Evolutionary conservation across 2,888 invertebrate genomes (phyloP).

Genomic region (Micoletzkya japonica): DNA sequence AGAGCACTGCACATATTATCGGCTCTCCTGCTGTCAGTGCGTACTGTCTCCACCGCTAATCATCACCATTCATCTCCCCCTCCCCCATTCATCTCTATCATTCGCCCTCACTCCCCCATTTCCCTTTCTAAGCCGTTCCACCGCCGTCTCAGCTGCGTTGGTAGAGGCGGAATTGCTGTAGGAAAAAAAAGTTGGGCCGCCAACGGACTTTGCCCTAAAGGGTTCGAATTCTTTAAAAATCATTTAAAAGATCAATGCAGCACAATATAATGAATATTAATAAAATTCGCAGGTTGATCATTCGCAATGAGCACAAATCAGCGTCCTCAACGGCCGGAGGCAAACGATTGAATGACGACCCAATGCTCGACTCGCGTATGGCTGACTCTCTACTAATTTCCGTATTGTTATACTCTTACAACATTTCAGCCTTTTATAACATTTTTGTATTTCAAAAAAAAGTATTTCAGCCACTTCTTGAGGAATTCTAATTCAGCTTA

Average conservation of each 20-base stretch:
- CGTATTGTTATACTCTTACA: too few species aligned
- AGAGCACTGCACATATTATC: too few species aligned
- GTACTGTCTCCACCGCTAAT: too few species aligned
- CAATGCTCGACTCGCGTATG: constrained; percentile 37
- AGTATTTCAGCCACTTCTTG: too few species aligned
- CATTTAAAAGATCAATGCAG: neutral
- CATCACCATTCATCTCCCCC: too few species aligned
- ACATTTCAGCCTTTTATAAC: neutral
- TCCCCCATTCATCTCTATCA: too few species aligned
- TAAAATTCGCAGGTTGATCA: constrained; percentile 37
- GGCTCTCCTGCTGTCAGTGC: too few species aligned
- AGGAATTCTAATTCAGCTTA: too few species aligned
- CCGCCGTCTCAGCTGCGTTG: neutral
- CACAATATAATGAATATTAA: too few species aligned
- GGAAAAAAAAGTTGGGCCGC: neutral
- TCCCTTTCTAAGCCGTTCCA: too few species aligned
- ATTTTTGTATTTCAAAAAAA: neutral
- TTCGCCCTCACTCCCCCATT: too few species aligned
- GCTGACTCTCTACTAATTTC: neutral
- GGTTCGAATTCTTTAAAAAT: neutral
- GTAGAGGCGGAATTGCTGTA: neutral
- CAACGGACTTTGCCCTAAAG: neutral
- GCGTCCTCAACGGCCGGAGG: constrained; percentile 18
- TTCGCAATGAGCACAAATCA: constrained; percentile 39
- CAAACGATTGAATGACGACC: constrained; percentile 44